A percentile compares a stretch with the other conserved stretches of the same genome.
Evolutionary conservation across 2,888 invertebrate genomes (phyloP).

Genomic region (Bombyx huttoni): DNA sequence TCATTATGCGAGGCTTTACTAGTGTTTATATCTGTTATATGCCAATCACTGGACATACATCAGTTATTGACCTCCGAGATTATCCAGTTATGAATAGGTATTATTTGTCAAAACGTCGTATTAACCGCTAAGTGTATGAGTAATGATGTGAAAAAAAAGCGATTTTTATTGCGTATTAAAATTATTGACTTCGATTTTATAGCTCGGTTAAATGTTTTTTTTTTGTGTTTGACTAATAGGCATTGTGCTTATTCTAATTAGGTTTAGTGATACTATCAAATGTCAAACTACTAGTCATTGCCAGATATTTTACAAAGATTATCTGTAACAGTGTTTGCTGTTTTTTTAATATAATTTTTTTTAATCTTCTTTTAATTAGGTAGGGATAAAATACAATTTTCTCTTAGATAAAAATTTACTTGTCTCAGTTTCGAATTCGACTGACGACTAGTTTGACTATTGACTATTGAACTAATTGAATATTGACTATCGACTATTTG

Average conservation of each 20-base stretch:
- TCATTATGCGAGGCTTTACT: constrained; percentile 30
- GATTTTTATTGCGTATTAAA: not conserved
- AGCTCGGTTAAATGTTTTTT: not conserved
- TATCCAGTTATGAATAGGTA: constrained; percentile 4
- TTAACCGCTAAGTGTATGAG: constrained; percentile 2
- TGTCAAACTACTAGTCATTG: not conserved
- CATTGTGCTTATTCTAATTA: not conserved
- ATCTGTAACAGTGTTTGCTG: not conserved
- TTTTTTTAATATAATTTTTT: too few relatives aligned
- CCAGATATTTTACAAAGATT: not conserved
- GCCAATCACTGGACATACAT: constrained; percentile 24
- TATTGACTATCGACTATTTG: too few relatives aligned
- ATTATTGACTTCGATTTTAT: not conserved
- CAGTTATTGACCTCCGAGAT: constrained; percentile 29
- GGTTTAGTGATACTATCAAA: not conserved
- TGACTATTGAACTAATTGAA: too few relatives aligned
- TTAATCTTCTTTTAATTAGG: too few relatives aligned
- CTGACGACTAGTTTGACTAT: too few relatives aligned
- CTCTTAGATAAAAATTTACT: too few relatives aligned
- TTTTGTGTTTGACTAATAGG: not conserved
- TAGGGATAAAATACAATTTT: too few relatives aligned
- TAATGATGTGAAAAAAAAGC: not conserved
- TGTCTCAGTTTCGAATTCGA: too few relatives aligned
- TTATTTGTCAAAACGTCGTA: constrained; percentile 5
- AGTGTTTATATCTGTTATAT: constrained; percentile 25